Evolutionary conservation across 2,113 vertebrate genomes (phyloP).

Genomic region (Chrysochloris asiatica): DNA sequence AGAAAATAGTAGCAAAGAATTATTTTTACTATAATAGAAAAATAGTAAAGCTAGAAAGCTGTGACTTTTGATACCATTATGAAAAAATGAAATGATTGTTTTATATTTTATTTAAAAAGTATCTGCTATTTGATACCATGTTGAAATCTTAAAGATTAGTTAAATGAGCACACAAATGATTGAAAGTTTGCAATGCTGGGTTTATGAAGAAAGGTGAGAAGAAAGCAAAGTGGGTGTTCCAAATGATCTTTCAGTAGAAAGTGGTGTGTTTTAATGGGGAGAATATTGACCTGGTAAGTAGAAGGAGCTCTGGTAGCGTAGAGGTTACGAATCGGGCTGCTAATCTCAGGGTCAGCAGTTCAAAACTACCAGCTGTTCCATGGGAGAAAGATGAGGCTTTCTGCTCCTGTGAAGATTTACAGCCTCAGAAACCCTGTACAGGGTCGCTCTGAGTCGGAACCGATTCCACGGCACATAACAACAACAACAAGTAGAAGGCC

Average conservation of each 20-base stretch:
- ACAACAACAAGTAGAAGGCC: too few relatives aligned
- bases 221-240: background rate
- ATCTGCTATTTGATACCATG: background rate
- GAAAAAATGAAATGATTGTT: slow-evolving; percentile 56
- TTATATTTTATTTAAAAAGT: slow-evolving; percentile 37
- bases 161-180: slow-evolving; percentile 22
- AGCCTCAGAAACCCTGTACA: too few relatives aligned
- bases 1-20: slow-evolving; percentile 2
- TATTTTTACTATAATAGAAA: background rate
- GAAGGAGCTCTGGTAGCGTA: too few relatives aligned
- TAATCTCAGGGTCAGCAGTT: too few relatives aligned
- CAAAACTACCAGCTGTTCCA: too few relatives aligned
- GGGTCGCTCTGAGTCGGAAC: too few relatives aligned
- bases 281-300: background rate
- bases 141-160: background rate
- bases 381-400: too few relatives aligned
- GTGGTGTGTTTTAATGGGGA: background rate
- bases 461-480: too few relatives aligned
- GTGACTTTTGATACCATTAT: background rate
- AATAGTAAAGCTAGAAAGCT: background rate
- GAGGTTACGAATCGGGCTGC: too few relatives aligned
- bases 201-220: slow-evolving; percentile 17
- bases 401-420: too few relatives aligned
- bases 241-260: background rate
- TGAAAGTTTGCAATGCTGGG: background rate